A percentile compares a stretch with the other conserved stretches of the same genome.
phyloP scores from a whole-genome alignment of 2,797 vertebrate species.

The Syndactyla subalaris region DNA sequence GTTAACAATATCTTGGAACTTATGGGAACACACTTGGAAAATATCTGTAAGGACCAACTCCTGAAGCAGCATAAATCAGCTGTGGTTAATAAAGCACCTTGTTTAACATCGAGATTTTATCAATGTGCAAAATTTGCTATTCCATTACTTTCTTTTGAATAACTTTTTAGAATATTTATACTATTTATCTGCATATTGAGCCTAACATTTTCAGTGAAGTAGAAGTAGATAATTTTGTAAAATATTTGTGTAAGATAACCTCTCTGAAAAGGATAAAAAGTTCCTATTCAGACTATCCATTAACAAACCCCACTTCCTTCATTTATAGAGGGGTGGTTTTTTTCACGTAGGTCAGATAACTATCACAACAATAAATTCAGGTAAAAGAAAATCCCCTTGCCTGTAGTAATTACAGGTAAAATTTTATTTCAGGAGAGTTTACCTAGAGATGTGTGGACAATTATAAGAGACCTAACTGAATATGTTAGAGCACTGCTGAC shows the following conservation, averaged over 20 bases:
- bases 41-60: neutral
- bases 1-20: neutral
- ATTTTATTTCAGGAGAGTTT: neutral
- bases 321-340: fast-evolving
- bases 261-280: neutral
- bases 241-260: neutral
- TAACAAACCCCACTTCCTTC: neutral
- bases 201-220: neutral
- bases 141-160: neutral
- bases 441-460: neutral
- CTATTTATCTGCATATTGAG: neutral
- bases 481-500: neutral
- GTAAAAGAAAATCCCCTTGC: neutral
- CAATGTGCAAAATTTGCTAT: neutral
- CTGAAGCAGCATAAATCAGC: neutral
- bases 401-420: neutral
- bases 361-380: neutral
- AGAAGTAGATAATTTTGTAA: neutral
- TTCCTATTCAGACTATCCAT: neutral
- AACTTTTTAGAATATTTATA: neutral
- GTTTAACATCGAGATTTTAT: neutral
- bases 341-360: neutral
- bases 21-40: neutral
- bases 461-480: neutral
- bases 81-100: neutral